phyloP scores from a whole-genome alignment of 2,113 vertebrate genomes.

The Urocynchramus pylzowi region DNA sequence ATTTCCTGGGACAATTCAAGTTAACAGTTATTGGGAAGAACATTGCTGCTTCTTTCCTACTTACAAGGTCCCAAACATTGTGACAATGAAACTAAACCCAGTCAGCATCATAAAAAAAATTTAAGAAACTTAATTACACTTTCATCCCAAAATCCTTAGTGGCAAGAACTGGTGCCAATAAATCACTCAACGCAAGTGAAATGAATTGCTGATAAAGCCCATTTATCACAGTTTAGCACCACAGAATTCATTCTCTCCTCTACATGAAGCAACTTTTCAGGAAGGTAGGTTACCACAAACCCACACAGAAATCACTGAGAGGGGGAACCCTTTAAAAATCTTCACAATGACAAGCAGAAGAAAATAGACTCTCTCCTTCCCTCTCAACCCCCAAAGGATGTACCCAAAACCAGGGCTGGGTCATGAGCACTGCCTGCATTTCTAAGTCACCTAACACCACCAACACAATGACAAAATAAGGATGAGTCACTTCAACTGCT shows the following conservation, averaged over 20 bases:
- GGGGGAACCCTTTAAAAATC: not conserved
- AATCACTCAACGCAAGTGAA: not conserved
- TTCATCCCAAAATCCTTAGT: not conserved
- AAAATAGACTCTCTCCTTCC: rapidly evolving
- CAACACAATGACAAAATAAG: not conserved
- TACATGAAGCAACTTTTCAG: not conserved
- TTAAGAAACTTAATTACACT: not conserved
- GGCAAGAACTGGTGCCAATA: not conserved
- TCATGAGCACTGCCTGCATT: not conserved
- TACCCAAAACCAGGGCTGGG: not conserved
- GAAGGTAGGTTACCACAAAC: not conserved
- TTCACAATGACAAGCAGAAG: not conserved
- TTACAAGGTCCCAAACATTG: not conserved
- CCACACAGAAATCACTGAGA: not conserved
- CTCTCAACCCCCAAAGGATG: not conserved
- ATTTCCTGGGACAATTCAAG: not conserved
- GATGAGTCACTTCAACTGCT: not conserved
- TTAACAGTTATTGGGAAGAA: not conserved
- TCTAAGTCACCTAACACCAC: not conserved
- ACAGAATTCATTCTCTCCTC: not conserved
- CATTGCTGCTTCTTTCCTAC: not conserved
- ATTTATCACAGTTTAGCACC: not conserved
- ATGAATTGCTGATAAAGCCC: not conserved
- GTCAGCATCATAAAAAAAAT: not conserved
- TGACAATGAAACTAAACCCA: not conserved